Evolutionary conservation across 2,888 invertebrate species (phyloP), one percentile per base, ranked within the genome.

Genomic region (Yponomeuta malinellus): DNA sequence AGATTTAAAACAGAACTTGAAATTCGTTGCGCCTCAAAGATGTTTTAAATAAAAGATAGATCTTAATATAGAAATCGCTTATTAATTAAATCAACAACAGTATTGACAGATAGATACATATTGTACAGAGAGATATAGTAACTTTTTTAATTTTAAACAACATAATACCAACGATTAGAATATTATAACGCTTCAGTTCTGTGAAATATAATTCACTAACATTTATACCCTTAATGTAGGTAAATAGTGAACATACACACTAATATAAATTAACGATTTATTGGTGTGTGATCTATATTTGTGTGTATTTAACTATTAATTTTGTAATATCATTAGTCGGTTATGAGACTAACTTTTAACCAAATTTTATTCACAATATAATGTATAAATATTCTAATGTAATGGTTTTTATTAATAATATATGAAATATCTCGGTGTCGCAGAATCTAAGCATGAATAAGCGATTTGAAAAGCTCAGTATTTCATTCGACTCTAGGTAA

Each of bases 111-210:
- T 89, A 89, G 81, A 88, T 88, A 89, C 85, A 88, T 88, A 90
- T 87, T 73, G 83, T 88, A 89, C 84, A 87, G 77, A 84, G 77
- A 85, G 77, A 78, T 77, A 85, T 82, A 87, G 85, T 88, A 85
- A 88, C 81, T 83, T 84, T 59, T 59, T 83, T 83, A 85, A 83
- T 86, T 85, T 83, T 84, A 87, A 89, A 89, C 85, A 91, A 90
- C 85, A 85, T 89, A 92, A 92, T 90, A 88, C 63, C 71, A 71
- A 71, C 70, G 66, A 71, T 72, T 72, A 90, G 87, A 88, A 89
- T 87, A 89, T 87, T 83, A 83, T 86, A 89, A 87, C 88, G 88
- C 87, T 88, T 93, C 93, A 93, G 92, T 92, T 90, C 92, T 91
- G 92, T 93, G 92, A 92, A 76, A 74, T 74, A 88, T 89, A 78